Evolutionary conservation across 1,140 invertebrate species (phyloP).

Genomic region (Trinorchestia longiramus): DNA sequence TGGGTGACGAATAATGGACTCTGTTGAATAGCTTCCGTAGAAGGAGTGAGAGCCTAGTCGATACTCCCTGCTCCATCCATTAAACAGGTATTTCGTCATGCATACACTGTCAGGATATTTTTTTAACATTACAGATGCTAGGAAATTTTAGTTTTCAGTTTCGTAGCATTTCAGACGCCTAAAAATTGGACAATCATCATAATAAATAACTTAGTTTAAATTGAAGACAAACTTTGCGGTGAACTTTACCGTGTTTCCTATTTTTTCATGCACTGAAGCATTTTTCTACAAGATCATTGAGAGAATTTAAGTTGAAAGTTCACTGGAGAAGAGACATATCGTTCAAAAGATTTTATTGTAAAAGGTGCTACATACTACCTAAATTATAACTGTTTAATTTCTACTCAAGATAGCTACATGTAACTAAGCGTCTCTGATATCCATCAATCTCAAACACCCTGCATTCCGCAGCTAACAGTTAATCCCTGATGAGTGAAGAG

Average conservation of each 20-base stretch:
- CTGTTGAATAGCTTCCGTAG: background rate
- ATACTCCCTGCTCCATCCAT: background rate
- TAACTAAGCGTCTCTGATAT: background rate
- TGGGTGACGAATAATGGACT: background rate
- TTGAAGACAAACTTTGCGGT: background rate
- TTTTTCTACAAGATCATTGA: too few relatives aligned
- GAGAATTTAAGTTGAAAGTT: too few relatives aligned
- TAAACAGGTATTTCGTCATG: background rate
- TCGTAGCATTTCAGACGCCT: background rate
- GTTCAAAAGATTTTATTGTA: too few relatives aligned
- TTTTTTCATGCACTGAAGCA: background rate
- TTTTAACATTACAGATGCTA: background rate
- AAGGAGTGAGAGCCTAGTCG: background rate
- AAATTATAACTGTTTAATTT: background rate
- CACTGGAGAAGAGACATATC: too few relatives aligned
- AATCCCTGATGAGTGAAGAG: background rate
- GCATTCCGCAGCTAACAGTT: background rate
- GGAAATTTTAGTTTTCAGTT: background rate
- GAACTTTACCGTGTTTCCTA: background rate
- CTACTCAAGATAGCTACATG: background rate
- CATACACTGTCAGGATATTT: background rate
- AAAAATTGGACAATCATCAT: background rate
- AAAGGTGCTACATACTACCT: too few relatives aligned
- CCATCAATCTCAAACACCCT: background rate
- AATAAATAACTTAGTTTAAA: background rate